These are phyloP conservation scores for Daktulosphaira vitifoliae DNA, from an alignment of 1,140 invertebrate genomes.

Conservation along the genomic window DNA sequence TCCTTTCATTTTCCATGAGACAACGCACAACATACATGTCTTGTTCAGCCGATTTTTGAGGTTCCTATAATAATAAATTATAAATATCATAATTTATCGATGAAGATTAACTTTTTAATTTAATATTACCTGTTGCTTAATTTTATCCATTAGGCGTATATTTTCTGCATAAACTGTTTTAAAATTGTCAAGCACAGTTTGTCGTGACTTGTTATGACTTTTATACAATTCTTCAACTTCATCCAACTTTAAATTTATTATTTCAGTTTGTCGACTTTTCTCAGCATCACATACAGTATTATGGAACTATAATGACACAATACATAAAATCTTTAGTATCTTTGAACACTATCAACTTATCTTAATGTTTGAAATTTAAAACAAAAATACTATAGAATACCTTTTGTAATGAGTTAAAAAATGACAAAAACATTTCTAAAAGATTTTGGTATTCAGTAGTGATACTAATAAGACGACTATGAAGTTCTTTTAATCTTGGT, in stretches of 20 bases:
- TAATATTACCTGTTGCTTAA: constrained; percentile 53
- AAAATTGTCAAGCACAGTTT: constrained; percentile 11
- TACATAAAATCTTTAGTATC: background rate
- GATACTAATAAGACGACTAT: constrained; percentile 57
- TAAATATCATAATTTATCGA: background rate
- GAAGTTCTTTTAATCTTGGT: constrained; percentile 54
- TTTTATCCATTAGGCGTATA: constrained; percentile 54
- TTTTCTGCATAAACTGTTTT: constrained; percentile 49
- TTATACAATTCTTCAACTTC: constrained; percentile 2
- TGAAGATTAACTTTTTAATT: constrained; percentile 7
- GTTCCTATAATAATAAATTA: constrained; percentile 52
- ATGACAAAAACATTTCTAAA: constrained; percentile 59
- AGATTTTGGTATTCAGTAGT: constrained; percentile 64
- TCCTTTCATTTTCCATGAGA: constrained; percentile 48
- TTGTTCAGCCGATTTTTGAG: constrained; percentile 52
- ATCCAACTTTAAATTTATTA: background rate
- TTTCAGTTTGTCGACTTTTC: background rate
- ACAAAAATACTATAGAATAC: constrained; percentile 47
- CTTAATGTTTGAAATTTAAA: too few species aligned
- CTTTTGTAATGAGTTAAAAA: constrained; percentile 60
- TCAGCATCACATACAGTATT: background rate
- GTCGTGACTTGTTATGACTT: constrained; percentile 12
- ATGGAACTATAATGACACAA: constrained; percentile 23
- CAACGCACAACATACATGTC: constrained; percentile 62
- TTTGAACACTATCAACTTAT: too few species aligned